Conservation (phyloP, 2,888 invertebrate genomes). For the Yponomeuta plumbellus region DNA sequence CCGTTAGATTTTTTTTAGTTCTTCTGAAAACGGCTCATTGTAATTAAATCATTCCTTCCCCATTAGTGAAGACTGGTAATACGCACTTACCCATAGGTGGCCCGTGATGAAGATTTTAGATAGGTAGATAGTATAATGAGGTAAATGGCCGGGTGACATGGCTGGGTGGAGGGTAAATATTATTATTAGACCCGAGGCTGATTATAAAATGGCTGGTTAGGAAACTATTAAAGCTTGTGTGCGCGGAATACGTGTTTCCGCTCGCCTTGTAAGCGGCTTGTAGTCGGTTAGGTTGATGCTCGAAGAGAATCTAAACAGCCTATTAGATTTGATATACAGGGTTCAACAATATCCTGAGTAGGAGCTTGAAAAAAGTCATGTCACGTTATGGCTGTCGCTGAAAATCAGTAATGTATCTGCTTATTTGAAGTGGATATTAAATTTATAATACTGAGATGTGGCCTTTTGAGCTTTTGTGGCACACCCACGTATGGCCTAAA, state of each 20-base stretch:
- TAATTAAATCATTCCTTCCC: constrained; percentile 11
- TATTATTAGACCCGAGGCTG: constrained; percentile 5
- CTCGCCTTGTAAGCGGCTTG: not conserved
- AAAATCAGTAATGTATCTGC: too few species aligned
- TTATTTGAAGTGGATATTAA: too few species aligned
- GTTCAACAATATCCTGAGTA: too few species aligned
- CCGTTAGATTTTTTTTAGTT: too few species aligned
- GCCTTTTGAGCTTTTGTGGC: too few species aligned
- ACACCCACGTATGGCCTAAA: too few species aligned
- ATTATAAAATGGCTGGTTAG: constrained; percentile 12
- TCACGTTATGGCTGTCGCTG: too few species aligned
- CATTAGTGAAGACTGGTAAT: constrained; percentile 8
- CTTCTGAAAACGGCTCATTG: too few species aligned
- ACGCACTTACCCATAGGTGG: constrained; percentile 7
- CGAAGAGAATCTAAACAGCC: too few species aligned
- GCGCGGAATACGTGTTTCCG: constrained; percentile 11
- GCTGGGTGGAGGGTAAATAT: not conserved
- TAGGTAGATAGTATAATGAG: not conserved
- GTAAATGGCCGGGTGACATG: constrained; percentile 8
- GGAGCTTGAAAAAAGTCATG: too few species aligned
- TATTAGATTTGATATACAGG: too few species aligned
- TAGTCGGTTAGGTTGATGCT: not conserved
- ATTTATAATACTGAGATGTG: too few species aligned
- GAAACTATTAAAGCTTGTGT: constrained; percentile 9
- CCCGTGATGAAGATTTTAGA: constrained; percentile 7